Base-by-base conservation (phyloP, 2,797 vertebrate species). In the Melopsittacus undulatus region DNA sequence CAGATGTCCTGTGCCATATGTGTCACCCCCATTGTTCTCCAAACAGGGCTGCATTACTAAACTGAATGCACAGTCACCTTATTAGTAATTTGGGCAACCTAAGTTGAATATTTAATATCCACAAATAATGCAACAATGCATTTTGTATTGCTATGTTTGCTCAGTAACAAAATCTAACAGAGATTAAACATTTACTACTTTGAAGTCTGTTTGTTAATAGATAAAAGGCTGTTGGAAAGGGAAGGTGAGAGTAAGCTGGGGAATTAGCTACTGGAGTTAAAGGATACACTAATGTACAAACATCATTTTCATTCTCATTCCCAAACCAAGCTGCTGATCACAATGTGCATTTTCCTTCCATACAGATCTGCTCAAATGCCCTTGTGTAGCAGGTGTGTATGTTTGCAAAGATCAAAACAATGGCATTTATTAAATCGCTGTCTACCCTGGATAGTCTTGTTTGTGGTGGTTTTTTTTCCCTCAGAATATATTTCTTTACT, bases 291-390 rank as follows among this genome's bases (percentile, higher is more conserved):
- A 90, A 94, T 17, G 38, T 83, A 30, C 45, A n/a, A 68, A 88
- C 27, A 80, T 10, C 2, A 43, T 91, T 96, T 96, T 73, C 62
- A 84, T 83, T 92, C 69, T 66, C 67, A 76, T 69, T 89, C 69
- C 88, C 64, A 76, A 56, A 75, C 59, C 72, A 94, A 72, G 75
- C 4, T 7, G 34, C 54, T 80, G 76, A 54, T 94, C 87, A 85
- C 26, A 93, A 87, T 51, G 57, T 78, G n/a, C 8, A 9, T 89
- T 84, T 86, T 93, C 23, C 74, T 94, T 86, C 96, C 78, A 52
- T 34, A 54, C 36, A 86, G 36, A 92, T 91, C 62, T 78, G 5
- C 74, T 97, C 73, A 59, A 86, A 73, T 90, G 75, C 45, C 86
- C 18, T 87, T 21, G 66, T 49, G 18, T 75, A 89, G 78, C 93